Evolutionary conservation across 1,140 invertebrate genomes (phyloP), one percentile per base, ranked within the genome.

Genomic region (Phocides pigmalion): DNA sequence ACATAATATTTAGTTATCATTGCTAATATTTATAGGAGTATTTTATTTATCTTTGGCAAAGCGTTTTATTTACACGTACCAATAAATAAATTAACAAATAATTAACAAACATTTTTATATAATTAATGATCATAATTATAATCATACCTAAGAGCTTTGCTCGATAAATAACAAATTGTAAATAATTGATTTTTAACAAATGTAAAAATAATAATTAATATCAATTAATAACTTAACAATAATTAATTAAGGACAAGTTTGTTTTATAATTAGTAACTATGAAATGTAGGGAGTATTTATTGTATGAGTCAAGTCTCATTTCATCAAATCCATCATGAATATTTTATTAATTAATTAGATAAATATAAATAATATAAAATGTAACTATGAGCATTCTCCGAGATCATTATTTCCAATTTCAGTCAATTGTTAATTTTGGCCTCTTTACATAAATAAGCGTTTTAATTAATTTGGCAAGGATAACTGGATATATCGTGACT

Each of bases 11-110:
- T 25, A 28, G 9, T 32, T 32, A 64, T 64, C 66, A 72, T 68
- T 68, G 68, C 58, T 58, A 50, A 16, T 75, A 76, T 70, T 70
- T 74, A 74, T 70, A 76, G 56, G 50, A 67, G 54, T 76, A 72
- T 50, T 70, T 67, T 81, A 75, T 68, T 61, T 72, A 70, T 82
- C 78, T 83, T 83, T 83, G 81, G 81, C 81, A 70, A 81, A 83
- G 76, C 78, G 51, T 64, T 51, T 67, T 80, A 80, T 80, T 78
- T 80, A 80, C 78, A 80, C 66, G 54, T 69, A 54, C 39, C 63
- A 70, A 69, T n/a, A n/a, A 28, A 28, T 1, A 6, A 28, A 28
- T 3, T 28, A 6, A 28, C 1, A 4, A 8, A 28, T 28, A 3
- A 28, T 28, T 28, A 28, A 28, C 6, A 28, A 28, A 4, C 2